Percentiles rank a stretch among this genome's conserved stretches.
Conservation (phyloP, 2,113 vertebrate species). For the Cyanistes caeruleus region DNA sequence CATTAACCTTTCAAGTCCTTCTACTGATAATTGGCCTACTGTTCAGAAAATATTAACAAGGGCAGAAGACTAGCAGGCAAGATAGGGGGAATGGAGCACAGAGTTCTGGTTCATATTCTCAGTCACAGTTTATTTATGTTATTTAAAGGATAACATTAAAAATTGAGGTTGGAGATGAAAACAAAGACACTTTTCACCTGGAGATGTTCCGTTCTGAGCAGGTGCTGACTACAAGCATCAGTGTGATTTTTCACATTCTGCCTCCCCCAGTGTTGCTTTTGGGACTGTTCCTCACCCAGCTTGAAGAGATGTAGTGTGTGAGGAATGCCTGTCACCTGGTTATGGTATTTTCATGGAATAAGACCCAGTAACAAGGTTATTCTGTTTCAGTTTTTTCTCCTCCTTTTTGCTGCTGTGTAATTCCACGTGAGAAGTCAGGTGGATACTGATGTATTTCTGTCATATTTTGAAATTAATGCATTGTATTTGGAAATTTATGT, state of each 20-base stretch:
- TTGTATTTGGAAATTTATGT: neutral
- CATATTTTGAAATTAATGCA: neutral
- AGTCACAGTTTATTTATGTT: neutral
- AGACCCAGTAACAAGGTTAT: neutral
- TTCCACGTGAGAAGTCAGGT: neutral
- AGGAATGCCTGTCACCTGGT: neutral
- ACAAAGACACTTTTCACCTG: neutral
- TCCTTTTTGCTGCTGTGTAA: neutral
- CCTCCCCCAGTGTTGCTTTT: neutral
- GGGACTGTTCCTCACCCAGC: neutral
- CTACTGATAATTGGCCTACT: neutral
- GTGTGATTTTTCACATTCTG: neutral
- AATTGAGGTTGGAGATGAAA: neutral
- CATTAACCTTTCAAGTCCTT: neutral
- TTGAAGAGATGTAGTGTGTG: neutral
- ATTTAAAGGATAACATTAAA: neutral
- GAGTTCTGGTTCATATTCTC: neutral
- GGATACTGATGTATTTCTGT: neutral
- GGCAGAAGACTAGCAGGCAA: neutral
- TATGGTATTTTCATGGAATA: neutral
- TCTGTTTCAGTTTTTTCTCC: neutral
- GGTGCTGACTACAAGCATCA: neutral
- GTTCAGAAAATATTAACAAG: neutral
- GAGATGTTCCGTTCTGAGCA: neutral
- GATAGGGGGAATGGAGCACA: neutral